Base-by-base conservation (phyloP, 1,140 invertebrate genomes). In the Akabosia matsudoensis region DNA sequence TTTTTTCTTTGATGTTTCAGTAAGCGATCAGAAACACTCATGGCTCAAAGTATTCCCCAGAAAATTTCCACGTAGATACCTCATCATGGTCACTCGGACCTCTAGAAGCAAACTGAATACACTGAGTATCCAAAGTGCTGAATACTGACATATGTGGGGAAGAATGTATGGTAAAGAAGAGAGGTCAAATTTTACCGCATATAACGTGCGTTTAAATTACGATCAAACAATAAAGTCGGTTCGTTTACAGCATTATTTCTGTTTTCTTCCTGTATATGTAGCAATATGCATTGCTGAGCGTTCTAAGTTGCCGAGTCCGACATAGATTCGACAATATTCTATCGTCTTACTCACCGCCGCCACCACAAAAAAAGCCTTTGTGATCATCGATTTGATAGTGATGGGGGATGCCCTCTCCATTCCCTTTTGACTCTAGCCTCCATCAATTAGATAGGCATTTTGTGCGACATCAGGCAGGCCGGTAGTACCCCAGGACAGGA, bases 391-490 rank as follows among this genome's bases (percentile, higher is more conserved):
- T 4, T 61, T 24, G 54, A 61, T 22, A n/a, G 31, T 67, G 61
- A 67, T 31, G 61, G 61, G 30, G 24, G 61, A 67, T 67, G 61
- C 61, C 61, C 61, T 67, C 61, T 30, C 31, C 61, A 45, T 67
- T 67, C 30, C 61, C 61, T 67, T 67, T 67, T 67, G 61, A 67
- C 61, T 67, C 31, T 28, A 31, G n/a, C 3, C 24, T 30, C 28
- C 61, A 67, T 67, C 61, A 67, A 67, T 67, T 67, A 67, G 61
- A 67, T 67, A 67, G 61, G 61, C 61, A 67, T 67, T 67, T 67
- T 67, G 61, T 67, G 61, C 61, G 61, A 67, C 61, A 67, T 67
- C 61, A 67, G 61, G 61, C 61, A 67, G 31, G 61, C 28, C 61
- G 61, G 30, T 30, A 67, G 54, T 22, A 61, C 24, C 24, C 54